A percentile compares a stretch with the other conserved stretches of the same genome.
Evolutionary conservation across 2,113 vertebrate species (phyloP).

Genomic region (Apteryx owenii): DNA sequence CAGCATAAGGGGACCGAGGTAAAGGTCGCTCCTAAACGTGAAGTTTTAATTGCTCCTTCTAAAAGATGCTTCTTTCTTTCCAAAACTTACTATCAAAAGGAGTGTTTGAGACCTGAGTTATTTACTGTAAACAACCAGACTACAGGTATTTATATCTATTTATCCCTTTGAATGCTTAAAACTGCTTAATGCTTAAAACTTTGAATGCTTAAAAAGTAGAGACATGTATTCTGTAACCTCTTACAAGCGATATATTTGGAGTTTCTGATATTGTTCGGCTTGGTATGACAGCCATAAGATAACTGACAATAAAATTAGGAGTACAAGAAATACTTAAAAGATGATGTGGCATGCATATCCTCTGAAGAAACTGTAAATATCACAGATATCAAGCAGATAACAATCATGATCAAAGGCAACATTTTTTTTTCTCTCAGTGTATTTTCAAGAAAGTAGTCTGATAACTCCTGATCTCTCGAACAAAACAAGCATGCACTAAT

Average conservation of each 20-base stretch:
- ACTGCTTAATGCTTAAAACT: no score
- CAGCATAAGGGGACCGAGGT: neutral
- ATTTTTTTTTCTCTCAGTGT: neutral
- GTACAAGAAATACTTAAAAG: neutral
- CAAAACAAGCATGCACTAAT: neutral
- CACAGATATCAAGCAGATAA: fast-evolving
- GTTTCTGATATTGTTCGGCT: neutral
- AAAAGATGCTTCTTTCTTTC: neutral
- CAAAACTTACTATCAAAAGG: neutral
- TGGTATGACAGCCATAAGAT: fast-evolving
- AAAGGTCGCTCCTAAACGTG: no score
- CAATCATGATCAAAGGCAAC: fast-evolving
- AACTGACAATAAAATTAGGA: fast-evolving
- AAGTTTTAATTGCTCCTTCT: neutral
- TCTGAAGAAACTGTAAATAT: neutral
- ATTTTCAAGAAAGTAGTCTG: neutral
- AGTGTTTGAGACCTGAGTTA: neutral
- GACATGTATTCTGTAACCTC: fast-evolving
- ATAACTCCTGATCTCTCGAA: neutral
- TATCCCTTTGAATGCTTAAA: neutral
- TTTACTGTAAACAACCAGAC: neutral
- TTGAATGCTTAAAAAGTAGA: neutral
- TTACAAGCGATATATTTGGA: fast-evolving
- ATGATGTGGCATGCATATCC: fast-evolving
- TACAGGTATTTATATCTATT: neutral